phyloP scores from a whole-genome alignment of 2,888 invertebrate genomes.

The Crioceris asparagi region DNA sequence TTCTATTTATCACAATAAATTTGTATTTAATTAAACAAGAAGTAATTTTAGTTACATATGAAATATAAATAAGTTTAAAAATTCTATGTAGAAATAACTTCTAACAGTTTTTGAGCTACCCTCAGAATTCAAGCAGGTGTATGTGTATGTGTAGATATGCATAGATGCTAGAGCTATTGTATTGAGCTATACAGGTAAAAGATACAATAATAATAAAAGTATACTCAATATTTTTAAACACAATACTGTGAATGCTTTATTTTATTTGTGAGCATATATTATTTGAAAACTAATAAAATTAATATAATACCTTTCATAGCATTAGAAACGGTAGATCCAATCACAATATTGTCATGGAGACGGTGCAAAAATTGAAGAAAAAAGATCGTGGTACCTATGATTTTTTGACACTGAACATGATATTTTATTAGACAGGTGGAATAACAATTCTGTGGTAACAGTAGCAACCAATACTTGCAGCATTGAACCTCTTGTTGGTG shows the following conservation, averaged over 20 bases:
- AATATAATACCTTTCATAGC: slow-evolving; percentile 2
- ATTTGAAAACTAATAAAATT: slow-evolving; percentile 3
- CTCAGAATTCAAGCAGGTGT: slow-evolving; percentile 4
- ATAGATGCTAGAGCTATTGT: slow-evolving; percentile 4
- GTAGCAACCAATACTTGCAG: too few relatives aligned
- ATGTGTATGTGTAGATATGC: too few relatives aligned
- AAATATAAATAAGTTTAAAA: slow-evolving; percentile 5
- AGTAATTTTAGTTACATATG: slow-evolving; percentile 1
- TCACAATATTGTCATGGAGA: neutral
- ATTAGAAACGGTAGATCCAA: neutral
- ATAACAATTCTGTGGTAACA: too few relatives aligned
- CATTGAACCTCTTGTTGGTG: too few relatives aligned
- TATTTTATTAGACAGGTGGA: too few relatives aligned
- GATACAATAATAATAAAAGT: slow-evolving; percentile 2
- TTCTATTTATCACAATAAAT: slow-evolving; percentile 3
- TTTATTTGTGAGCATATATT: slow-evolving; percentile 5
- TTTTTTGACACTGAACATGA: too few relatives aligned
- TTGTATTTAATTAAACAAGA: slow-evolving; percentile 1
- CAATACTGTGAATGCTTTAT: slow-evolving; percentile 1
- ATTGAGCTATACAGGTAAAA: slow-evolving; percentile 4
- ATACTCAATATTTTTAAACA: neutral
- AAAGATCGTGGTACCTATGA: too few relatives aligned
- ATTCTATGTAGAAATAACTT: slow-evolving; percentile 4
- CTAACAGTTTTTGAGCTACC: slow-evolving; percentile 2
- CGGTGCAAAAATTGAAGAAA: too few relatives aligned